phyloP scores from a whole-genome alignment of 2,797 vertebrate genomes.

The Sciurus carolinensis region DNA sequence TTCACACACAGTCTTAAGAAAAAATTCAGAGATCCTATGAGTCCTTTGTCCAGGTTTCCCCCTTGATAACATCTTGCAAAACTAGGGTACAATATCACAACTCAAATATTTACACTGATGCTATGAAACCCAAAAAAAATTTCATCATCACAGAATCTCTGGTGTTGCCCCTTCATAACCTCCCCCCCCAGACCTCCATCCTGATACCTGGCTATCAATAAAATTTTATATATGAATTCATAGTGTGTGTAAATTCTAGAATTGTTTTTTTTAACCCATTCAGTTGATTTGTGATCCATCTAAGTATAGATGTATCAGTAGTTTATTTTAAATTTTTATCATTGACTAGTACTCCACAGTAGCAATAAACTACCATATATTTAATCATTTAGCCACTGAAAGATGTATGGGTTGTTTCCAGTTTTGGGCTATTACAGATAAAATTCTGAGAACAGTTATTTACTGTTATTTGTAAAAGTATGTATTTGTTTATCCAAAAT shows the following conservation, averaged over 20 bases:
- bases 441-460: not conserved
- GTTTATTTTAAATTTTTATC: not conserved
- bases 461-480: not conserved
- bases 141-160: not conserved
- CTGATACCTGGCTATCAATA: not conserved
- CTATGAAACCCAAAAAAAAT: not conserved
- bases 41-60: not conserved
- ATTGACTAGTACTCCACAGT: not conserved
- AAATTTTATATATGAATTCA: not conserved
- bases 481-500: not conserved
- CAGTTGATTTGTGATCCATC: not conserved
- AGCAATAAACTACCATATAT: not conserved
- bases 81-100: not conserved
- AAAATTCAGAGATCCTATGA: not conserved
- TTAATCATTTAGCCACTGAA: not conserved
- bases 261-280: not conserved
- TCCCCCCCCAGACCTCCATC: not conserved
- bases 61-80: not conserved
- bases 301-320: not conserved
- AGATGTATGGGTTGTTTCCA: not conserved
- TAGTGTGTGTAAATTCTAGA: not conserved
- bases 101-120: not conserved
- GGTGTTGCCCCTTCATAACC: not conserved
- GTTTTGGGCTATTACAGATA: not conserved
- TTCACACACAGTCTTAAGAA: not conserved